phyloP scores from a whole-genome alignment of 2,888 invertebrate genomes.

The Branchipolynoe longqiensis region DNA sequence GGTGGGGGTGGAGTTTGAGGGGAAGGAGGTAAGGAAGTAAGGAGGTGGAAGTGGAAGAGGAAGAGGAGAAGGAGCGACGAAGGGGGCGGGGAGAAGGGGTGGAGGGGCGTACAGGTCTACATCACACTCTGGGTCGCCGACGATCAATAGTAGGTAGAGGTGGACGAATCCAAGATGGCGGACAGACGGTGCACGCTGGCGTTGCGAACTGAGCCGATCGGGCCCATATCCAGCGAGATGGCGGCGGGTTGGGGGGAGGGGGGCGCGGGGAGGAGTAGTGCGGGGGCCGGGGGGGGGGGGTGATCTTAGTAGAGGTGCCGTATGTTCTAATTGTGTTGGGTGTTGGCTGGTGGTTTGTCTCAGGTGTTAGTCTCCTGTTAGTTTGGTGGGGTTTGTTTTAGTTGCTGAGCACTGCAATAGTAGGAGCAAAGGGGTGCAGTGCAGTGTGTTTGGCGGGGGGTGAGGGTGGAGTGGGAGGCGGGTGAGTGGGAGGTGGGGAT shows the following conservation, averaged over 20 bases:
- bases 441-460: not conserved
- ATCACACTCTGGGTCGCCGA: too few relatives aligned
- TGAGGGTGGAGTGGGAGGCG: not conserved
- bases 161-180: too few relatives aligned
- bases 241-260: not conserved
- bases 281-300: not conserved
- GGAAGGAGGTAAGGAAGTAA: not conserved
- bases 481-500: not conserved
- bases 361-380: too few relatives aligned
- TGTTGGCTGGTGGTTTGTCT: too few relatives aligned
- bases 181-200: not conserved
- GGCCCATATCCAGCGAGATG: not conserved
- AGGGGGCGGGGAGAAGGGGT: not conserved
- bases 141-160: too few relatives aligned
- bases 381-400: too few relatives aligned
- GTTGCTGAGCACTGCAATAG: too few relatives aligned
- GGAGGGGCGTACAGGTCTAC: too few relatives aligned
- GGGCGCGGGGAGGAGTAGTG: not conserved
- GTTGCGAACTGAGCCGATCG: too few relatives aligned
- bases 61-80: not conserved
- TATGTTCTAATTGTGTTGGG: not conserved
- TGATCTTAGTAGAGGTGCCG: too few relatives aligned
- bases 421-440: too few relatives aligned
- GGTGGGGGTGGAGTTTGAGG: not conserved
- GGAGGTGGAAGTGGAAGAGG: not conserved